Conservation (phyloP, 2,113 vertebrate species). For the Heterochromis multidens region DNA sequence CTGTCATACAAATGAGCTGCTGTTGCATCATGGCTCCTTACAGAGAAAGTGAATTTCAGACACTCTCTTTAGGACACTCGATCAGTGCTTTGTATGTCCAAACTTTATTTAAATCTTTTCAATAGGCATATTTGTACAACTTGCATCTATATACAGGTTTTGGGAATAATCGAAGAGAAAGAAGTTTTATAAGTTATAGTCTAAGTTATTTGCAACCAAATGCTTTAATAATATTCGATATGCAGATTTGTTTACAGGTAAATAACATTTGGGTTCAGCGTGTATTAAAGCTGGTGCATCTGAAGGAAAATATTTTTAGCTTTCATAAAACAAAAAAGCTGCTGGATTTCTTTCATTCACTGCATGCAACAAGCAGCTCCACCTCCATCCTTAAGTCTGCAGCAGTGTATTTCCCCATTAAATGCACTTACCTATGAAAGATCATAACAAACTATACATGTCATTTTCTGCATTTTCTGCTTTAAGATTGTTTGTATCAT, state of each 20-base stretch:
- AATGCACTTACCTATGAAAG: not conserved
- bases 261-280: not conserved
- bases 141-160: not conserved
- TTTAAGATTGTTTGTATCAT: not conserved
- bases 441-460: not conserved
- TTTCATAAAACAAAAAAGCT: not conserved
- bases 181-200: no score
- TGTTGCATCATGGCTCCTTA: not conserved
- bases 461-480: not conserved
- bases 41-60: not conserved
- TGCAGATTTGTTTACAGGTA: not conserved
- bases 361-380: not conserved
- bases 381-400: not conserved
- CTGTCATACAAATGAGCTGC: slow-evolving; percentile 6
- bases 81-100: not conserved
- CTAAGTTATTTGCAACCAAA: not conserved
- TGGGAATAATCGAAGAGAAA: not conserved
- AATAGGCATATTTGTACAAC: not conserved
- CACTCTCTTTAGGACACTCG: not conserved
- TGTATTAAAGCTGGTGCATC: not conserved
- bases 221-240: not conserved
- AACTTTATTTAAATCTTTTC: not conserved
- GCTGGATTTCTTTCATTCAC: not conserved
- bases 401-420: not conserved
- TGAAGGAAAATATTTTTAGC: not conserved